Base-by-base conservation (phyloP, 2,113 vertebrate species). In the Hemicordylus capensis region DNA sequence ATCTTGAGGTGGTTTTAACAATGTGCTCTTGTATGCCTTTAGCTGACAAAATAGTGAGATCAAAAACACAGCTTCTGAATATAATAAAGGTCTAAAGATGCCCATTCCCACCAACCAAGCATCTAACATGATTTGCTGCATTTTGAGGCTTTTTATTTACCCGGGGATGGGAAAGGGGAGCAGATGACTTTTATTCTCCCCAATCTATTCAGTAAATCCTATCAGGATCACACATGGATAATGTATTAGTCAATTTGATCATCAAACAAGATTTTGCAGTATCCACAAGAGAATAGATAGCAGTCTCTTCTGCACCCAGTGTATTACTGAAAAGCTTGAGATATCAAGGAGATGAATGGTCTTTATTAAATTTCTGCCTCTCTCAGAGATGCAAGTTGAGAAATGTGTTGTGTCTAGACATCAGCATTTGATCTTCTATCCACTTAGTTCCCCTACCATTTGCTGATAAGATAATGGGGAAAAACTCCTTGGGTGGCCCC, bases 101-200 rank as follows among this genome's bases (percentile, higher is more conserved):
- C 85, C 86, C 64, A 11, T 17, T 85, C 80, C 24, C 0, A 31
- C 61, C 83, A 81, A 58, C 4, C 9, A 1, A 28, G 39, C 4
- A 89, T 20, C 17, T 84, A 76, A 4, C 64, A 24, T 42, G 70
- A 91, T 89, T 69, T 83, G 4, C 75, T 66, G 70, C 1, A 3
- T 89, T 92, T 86, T 76, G 87, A 92, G 85, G 24, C 66, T 89
- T 94, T 96, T 80, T 81, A 86, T 91, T 87, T 87, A 75, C 66
- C 17, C 67, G 83, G n/a, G 0, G 72, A 76, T 69, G 80, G 82
- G 31, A 89, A 88, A 86, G 59, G 31, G 24, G 22, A 84, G 15
- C 1, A 56, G 85, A 84, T 80, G 87, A 81, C 87, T 90, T 86
- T 87, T 83, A 94, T 89, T 87, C 58, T 76, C 83, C 74, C 77